A percentile compares a stretch with the other conserved stretches of the same genome.
Conservation (phyloP, 2,888 invertebrate genomes). For the Parnassius apollo region DNA sequence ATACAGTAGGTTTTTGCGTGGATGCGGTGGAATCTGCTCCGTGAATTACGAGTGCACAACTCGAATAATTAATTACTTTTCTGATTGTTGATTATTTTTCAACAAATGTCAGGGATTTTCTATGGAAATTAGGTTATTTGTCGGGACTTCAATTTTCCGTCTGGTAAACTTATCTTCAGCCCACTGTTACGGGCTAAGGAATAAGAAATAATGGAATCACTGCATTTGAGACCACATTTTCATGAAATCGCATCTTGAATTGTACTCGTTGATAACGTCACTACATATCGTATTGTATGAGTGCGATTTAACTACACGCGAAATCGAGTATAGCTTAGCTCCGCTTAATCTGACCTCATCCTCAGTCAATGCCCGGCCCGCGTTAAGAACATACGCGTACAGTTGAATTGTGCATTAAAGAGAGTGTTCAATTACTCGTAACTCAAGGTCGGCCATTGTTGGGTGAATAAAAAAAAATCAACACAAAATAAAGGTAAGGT, state of each 20-base stretch:
- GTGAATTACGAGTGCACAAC: no score
- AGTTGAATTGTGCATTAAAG: slow-evolving; percentile 1
- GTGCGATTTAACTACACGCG: slow-evolving; percentile 1
- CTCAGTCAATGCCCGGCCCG: slow-evolving; percentile 13
- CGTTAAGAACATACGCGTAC: not conserved
- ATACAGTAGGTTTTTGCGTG: no score
- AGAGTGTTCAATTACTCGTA: slow-evolving; percentile 14
- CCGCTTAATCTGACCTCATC: not conserved
- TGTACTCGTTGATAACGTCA: not conserved
- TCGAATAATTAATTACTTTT: no score
- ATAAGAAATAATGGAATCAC: no score
- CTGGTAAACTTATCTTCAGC: no score
- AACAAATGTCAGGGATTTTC: no score
- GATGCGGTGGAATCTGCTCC: no score
- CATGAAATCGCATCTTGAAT: not conserved
- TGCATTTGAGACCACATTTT: no score
- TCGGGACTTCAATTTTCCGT: no score
- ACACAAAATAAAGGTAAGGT: slow-evolving; percentile 10
- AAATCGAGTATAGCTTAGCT: slow-evolving; percentile 1
- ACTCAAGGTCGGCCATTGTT: slow-evolving; percentile 25
- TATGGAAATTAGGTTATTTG: no score
- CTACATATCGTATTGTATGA: not conserved
- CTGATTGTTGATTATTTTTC: no score
- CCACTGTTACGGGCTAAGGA: no score
- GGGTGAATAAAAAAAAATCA: not conserved